These are phyloP conservation scores for Rhincodon typus DNA, from an alignment of 2,797 vertebrate species.

Conservation along the genomic window DNA sequence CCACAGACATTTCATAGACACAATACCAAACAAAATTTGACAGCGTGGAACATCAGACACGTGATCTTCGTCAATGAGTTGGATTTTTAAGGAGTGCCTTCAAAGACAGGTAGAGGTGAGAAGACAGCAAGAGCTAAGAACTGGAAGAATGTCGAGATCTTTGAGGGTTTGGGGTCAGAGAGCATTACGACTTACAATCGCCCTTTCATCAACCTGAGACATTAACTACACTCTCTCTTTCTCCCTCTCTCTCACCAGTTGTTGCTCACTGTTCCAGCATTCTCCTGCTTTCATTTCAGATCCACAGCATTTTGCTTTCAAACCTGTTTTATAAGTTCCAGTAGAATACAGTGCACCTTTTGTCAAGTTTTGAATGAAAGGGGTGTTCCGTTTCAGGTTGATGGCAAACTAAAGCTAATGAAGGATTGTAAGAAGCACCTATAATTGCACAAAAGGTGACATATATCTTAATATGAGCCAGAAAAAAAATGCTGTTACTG, in stretches of 20 bases:
- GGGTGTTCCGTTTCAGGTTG: background rate
- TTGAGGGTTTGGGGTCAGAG: background rate
- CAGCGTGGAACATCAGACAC: background rate
- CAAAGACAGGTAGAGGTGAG: too few species aligned
- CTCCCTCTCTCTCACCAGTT: background rate
- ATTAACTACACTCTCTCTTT: background rate
- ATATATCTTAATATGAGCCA: background rate
- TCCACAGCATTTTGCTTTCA: background rate
- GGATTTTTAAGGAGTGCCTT: too few species aligned
- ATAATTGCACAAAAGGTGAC: background rate
- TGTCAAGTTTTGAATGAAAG: background rate
- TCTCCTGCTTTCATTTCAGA: background rate
- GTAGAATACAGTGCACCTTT: background rate
- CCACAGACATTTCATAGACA: background rate
- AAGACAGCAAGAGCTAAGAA: background rate
- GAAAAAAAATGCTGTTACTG: background rate
- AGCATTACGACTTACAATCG: background rate
- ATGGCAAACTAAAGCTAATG: background rate
- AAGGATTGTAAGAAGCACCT: background rate
- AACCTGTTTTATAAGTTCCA: background rate
- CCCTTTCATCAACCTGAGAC: background rate
- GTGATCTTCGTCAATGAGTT: background rate
- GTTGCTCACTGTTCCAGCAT: background rate
- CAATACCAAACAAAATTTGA: background rate
- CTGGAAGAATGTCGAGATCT: background rate